Evolutionary conservation across 2,113 vertebrate genomes (phyloP).

Genomic region (Phalacrocorax aristotelis): DNA sequence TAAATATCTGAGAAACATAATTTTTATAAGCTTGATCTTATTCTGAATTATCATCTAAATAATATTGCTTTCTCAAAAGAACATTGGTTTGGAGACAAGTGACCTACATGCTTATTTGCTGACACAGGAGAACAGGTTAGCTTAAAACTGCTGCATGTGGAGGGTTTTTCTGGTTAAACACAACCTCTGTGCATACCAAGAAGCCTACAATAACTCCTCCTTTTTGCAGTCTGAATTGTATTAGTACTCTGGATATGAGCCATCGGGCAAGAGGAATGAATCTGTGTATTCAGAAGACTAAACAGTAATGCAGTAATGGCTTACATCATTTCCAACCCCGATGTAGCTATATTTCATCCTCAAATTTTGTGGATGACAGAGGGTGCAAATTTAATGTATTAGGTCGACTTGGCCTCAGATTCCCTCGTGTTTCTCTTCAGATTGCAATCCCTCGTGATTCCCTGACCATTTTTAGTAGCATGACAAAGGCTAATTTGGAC

Average conservation of each 20-base stretch:
- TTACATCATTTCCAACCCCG: not conserved
- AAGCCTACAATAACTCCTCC: not conserved
- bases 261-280: not conserved
- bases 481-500: not conserved
- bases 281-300: not conserved
- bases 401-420: not conserved
- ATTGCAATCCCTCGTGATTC: not conserved
- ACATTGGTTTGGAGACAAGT: not conserved
- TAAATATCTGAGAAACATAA: not conserved
- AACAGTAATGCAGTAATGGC: not conserved
- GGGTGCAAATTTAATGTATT: not conserved
- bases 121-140: not conserved
- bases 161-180: not conserved
- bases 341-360: not conserved
- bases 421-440: not conserved
- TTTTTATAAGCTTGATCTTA: not conserved
- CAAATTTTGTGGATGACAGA: not conserved
- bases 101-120: not conserved
- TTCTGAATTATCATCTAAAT: not conserved
- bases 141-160: not conserved
- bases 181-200: not conserved
- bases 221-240: not conserved
- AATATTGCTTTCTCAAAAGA: not conserved
- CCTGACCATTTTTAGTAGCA: not conserved
- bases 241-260: not conserved